Base-by-base conservation (phyloP, 2,888 invertebrate genomes). In the Drosophila quinaria region DNA sequence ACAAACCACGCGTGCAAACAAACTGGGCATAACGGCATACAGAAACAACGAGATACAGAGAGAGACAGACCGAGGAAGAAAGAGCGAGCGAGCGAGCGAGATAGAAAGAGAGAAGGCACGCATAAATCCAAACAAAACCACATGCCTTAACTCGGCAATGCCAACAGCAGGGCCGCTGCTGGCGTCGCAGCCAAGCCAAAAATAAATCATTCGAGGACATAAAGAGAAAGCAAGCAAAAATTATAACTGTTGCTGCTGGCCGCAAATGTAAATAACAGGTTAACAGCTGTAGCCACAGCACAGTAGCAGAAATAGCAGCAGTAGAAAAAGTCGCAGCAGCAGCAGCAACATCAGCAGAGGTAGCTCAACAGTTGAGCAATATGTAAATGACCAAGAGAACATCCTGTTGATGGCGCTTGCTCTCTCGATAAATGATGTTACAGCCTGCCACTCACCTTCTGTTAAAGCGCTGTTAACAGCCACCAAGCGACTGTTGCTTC, bases 151-250 rank as follows among this genome's bases (percentile, higher is more conserved):
- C 80, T 70, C 55, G 67, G 64, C 67, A 54, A 58, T 63, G 51
- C 51, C 56, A 61, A 44, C 62, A 64, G 52, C 71, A 66, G 63
- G 52, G 64, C 61, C 63, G 70, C 59, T 11, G 51, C 76, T 66
- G 63, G 65, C 80, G 72, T 66, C 76, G 73, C 61, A 58, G 72
- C 62, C 69, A 72, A 69, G 81, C 84, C 84, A 81, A 87, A 85
- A 87, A 85, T 85, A 85, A 85, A 85, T 87, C 84, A 85, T 85
- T 80, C 84, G 84, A 87, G 85, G 87, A 87, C 87, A 87, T 78
- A 78, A 84, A 84, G 70, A 74, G 87, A 84, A 87, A 66, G 78
- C 81, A 81, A 75, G 84, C 84, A 87, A 84, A 85, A 85, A 81
- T 87, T 81, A 87, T 87, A 87, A 87, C 87, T 85, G 84, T 87